These are phyloP conservation scores for Cosmia pyralina DNA, from an alignment of 2,888 invertebrate genomes.

Conservation along the genomic window DNA sequence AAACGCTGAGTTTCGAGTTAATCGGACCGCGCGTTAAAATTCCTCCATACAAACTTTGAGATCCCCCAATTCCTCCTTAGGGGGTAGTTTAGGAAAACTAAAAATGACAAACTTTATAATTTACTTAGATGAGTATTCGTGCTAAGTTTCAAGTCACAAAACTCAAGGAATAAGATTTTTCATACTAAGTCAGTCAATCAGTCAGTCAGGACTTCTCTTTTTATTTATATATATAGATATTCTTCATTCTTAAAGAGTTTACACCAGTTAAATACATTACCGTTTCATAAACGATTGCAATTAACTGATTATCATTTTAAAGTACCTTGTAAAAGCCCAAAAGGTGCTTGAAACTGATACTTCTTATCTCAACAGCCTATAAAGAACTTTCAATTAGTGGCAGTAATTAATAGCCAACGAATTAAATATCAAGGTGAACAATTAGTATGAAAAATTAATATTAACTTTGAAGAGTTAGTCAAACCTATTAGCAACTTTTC, in stretches of 20 bases:
- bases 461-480: conserved; percentile 11
- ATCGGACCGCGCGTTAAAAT: no score
- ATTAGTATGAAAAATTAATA: conserved; percentile 12
- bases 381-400: conserved; percentile 39
- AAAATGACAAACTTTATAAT: no score
- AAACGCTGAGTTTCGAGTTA: no score
- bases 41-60: no score
- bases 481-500: conserved; percentile 22
- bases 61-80: no score
- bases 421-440: conserved; percentile 25
- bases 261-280: not conserved
- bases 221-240: no score
- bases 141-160: no score
- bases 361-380: conserved; percentile 8
- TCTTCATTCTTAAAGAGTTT: not conserved
- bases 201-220: no score
- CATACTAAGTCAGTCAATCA: no score
- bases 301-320: conserved; percentile 6
- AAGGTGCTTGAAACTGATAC: conserved; percentile 8
- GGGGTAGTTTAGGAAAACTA: no score
- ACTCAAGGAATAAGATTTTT: no score
- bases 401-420: conserved; percentile 37
- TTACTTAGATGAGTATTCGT: no score
- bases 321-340: not conserved
- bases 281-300: not conserved